Percentiles rank a stretch among this genome's conserved stretches.
phyloP scores from a whole-genome alignment of 2,888 invertebrate species.

The Dynastes maya region DNA sequence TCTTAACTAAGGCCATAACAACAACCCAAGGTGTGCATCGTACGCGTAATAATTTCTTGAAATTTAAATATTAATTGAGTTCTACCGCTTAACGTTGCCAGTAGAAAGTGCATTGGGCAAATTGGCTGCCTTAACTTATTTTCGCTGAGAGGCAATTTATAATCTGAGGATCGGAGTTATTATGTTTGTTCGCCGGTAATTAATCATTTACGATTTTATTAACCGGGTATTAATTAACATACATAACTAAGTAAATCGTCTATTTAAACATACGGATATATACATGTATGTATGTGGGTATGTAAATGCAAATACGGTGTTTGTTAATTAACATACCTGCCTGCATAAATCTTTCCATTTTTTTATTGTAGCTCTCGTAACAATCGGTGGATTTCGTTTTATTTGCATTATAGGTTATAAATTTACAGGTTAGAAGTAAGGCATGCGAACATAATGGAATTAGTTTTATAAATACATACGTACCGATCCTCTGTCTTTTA shows the following conservation, averaged over 20 bases:
- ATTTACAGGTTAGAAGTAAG: background rate
- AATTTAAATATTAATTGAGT: conserved; percentile 39
- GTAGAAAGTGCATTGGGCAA: conserved; percentile 20
- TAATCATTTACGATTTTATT: conserved; percentile 44
- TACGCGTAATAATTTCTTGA: conserved; percentile 10
- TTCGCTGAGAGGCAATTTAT: conserved; percentile 28
- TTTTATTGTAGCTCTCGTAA: background rate
- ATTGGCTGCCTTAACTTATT: conserved; percentile 6
- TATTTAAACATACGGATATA: background rate
- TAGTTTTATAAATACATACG: too few relatives aligned
- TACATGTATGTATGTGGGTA: too few relatives aligned
- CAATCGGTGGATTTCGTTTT: background rate
- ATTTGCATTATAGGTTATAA: background rate
- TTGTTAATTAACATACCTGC: conserved; percentile 10
- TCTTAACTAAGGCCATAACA: conserved; percentile 22
- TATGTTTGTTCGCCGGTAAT: conserved; percentile 37
- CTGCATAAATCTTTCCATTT: conserved; percentile 2
- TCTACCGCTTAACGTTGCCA: conserved; percentile 8
- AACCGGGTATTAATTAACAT: conserved; percentile 37
- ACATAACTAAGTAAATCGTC: conserved; percentile 25
- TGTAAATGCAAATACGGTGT: background rate
- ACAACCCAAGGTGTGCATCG: background rate
- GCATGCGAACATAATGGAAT: too few relatives aligned
- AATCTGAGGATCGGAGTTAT: conserved; percentile 16
- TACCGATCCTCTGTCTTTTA: background rate